Base-by-base conservation (phyloP, 1,140 invertebrate species). In the Agraylea sexmaculata region DNA sequence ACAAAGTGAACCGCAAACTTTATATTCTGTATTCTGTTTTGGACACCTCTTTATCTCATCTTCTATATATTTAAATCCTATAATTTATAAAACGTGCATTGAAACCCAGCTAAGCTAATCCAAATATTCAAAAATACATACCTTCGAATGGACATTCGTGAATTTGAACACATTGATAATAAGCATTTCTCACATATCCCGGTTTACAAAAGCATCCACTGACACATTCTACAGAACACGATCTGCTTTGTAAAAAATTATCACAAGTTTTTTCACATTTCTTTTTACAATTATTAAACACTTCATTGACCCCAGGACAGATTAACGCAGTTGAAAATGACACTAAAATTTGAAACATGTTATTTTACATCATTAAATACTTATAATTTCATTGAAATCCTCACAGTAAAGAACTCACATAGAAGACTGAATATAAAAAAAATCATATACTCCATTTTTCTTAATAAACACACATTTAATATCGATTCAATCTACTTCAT, bases 161-260 rank as follows among this genome's bases (percentile, higher is more conserved):
- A 37, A 12, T 28, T 17, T 13, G 20, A 5, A 40, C 13, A 18
- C 42, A 44, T 7, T 37, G 19, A 16, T 32, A 29, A 18, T 44
- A 19, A 12, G n/a, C 37, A 25, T 40, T 40, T n/a, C 35, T 19
- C 2, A 44, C 36, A 37, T 44, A 44, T 11, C 37, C 42, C n/a
- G 23, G 5, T 8, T 20, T 12, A 39, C 42, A 44, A 23, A 40
- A 40, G 29, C 42, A 44, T 23, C 42, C 42, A 8, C 11, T 4
- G 7, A 46, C 37, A 18, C 47, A 49, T 2, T 13, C 23, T 11
- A 20, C 22, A 8, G 41, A 7, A 25, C 41, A 43, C 1, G 0
- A 19, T 6, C 27, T 28, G n/a, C 25, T 12, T n/a, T n/a, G n/a
- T n/a, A n/a, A n/a, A n/a, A n/a, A n/a, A 10, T 33, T 28, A 2